Evolutionary conservation across 2,888 invertebrate genomes (phyloP), one percentile per base, ranked within the genome.

Genomic region (Cheilosia vernalis): DNA sequence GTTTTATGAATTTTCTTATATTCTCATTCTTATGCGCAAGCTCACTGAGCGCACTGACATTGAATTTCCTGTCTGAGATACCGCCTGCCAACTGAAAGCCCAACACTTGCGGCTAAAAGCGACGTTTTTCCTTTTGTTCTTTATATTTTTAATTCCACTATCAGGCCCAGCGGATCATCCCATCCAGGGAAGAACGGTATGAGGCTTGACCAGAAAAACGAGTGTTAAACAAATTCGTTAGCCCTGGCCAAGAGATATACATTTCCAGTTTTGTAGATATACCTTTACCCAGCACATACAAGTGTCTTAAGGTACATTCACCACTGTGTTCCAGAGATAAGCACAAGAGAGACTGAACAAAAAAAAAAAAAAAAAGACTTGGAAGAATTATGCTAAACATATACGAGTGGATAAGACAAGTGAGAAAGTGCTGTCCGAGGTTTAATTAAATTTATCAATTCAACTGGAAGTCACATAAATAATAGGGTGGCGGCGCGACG

Each of bases 371-470:
- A 53, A 27, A 2, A 6, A 15, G n/a, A 44, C 17, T 0, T 13
- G 13, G 40, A 73, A 67, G 55, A 74, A 69, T 81, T 74, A 74
- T 74, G 74, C 49, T 81, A 81, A 74, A 63, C 67, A 74, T 56
- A 77, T 72, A 30, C 66, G 67, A 51, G 58, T 58, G 58, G 37
- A 33, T 58, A 58, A 58, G 58, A 58, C 51, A 79, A 79, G 74
- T 79, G 73, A 83, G 82, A 78, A 82, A 72, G 82, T 66, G 69
- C 69, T 77, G 70, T 69, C 61, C 13, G 47, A 51, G 63, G 70
- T 60, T 74, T 69, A 79, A 79, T 79, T 79, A 69, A 72, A 74
- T 79, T 84, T 84, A 84, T 84, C 79, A 83, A 72, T 73, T 33
- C 55, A 27, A 17, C 47, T 37, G 33, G 33, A 49, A 66, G 56